These are phyloP conservation scores for Forbesichthys agassizii DNA, from an alignment of 2,113 vertebrate genomes.

Conservation along the genomic window DNA sequence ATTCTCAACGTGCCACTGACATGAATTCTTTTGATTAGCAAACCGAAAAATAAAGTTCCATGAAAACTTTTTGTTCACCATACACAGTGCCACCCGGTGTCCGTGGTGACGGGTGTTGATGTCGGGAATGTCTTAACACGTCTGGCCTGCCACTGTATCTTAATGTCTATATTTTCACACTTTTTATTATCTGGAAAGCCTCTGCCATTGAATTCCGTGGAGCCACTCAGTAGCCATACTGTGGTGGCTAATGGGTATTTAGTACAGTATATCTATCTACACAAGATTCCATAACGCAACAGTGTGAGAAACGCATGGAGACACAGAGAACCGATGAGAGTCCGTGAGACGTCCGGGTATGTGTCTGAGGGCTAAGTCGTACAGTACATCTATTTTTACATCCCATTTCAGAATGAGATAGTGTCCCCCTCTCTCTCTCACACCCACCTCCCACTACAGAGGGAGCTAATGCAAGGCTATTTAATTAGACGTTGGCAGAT, in stretches of 20 bases:
- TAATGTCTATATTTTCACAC: neutral
- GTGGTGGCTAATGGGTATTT: neutral
- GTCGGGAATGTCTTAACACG: slow-evolving; percentile 17
- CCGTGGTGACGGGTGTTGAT: slow-evolving; percentile 10
- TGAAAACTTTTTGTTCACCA: slow-evolving; percentile 20
- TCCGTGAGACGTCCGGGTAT: slow-evolving; percentile 4
- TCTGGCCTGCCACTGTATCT: neutral
- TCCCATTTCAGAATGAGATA: slow-evolving; percentile 76
- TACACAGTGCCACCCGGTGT: slow-evolving; percentile 26
- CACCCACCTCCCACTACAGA: slow-evolving; percentile 33
- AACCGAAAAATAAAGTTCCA: slow-evolving; percentile 18
- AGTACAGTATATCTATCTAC: slow-evolving; percentile 16
- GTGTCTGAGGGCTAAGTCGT: slow-evolving; percentile 47
- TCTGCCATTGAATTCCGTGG: slow-evolving; percentile 17
- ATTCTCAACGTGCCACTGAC: slow-evolving; percentile 45
- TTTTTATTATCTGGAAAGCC: slow-evolving; percentile 6
- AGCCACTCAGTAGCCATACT: slow-evolving; percentile 18
- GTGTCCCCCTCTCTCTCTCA: slow-evolving; percentile 66
- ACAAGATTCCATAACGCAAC: slow-evolving; percentile 26
- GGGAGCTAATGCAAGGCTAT: slow-evolving; percentile 75
- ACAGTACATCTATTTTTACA: slow-evolving; percentile 69
- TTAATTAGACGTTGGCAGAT: slow-evolving; percentile 78
- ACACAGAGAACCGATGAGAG: slow-evolving; percentile 11
- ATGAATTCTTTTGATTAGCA: slow-evolving; percentile 32
- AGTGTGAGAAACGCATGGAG: slow-evolving; percentile 2